Base-by-base conservation (phyloP, 2,888 invertebrate genomes). In the Pyrgus malvae region DNA sequence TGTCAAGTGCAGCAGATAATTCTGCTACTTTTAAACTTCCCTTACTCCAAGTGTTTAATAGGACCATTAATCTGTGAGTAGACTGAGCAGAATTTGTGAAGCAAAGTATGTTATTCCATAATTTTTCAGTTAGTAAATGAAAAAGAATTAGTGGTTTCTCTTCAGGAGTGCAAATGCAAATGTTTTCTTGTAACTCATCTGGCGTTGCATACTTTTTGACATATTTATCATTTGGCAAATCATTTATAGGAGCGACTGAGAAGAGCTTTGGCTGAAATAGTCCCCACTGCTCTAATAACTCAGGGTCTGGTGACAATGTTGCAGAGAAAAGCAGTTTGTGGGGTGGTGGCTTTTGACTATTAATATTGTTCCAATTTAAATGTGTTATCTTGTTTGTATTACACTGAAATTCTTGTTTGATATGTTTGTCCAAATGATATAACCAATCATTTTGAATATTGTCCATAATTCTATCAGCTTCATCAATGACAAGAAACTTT, bases 281-380 rank as follows among this genome's bases (percentile, higher is more conserved):
- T 9, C 95, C 94, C 76, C 99, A 92, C 62, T 94, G 93, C 70
- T 97, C 95, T 44, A 99, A 86, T 76, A 97, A 97, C 82, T 99
- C 99, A 0, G 99, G 98, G 86, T 99, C 98, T 76, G 97, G 97
- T 0, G 98, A 96, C 11, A 99, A 84, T 1, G 99, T 99, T 3
- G 99, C 99, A n/a, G 99, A 99, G 74, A 99, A 98, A 1, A 99
- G 88, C 41, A 99, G 88, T 78, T 99, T 99, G 67, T 99, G 99
- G 1, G 95, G 94, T 49, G 93, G 92, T 48, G 90, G 82, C 57
- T 86, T 85, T 55, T 79, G 80, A 16, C 84, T 70, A 57, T 68
- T 69, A n/a, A 91, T 70, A 62, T 82, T 90, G 56, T 73, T 77
- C 70, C 92, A 81, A 51, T 88, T 91, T n/a, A 93, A 73, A 57